Conservation (phyloP, 2,888 invertebrate genomes). For the Julus scanicus region DNA sequence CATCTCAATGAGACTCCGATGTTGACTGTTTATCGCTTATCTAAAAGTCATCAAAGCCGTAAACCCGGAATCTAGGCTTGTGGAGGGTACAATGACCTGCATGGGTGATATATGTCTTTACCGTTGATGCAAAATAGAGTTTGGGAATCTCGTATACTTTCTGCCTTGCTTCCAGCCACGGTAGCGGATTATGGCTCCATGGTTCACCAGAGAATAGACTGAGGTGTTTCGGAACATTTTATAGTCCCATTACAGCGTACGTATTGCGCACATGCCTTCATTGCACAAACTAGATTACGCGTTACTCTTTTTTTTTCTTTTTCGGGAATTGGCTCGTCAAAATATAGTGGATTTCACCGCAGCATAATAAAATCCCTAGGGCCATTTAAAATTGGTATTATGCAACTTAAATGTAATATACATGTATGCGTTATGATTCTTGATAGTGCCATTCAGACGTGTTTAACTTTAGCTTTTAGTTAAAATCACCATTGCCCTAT, state of each 20-base stretch:
- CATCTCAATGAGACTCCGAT: constrained; percentile 10
- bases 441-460: not conserved
- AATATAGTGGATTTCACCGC: constrained; percentile 19
- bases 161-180: not conserved
- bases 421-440: constrained; percentile 8
- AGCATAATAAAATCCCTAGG: not conserved
- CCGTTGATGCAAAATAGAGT: constrained; percentile 17
- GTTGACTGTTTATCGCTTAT: constrained; percentile 22
- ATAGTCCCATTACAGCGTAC: not conserved
- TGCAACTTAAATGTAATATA: not conserved
- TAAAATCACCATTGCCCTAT: not conserved
- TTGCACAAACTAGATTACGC: constrained; percentile 23
- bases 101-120: not conserved
- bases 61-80: constrained; percentile 33
- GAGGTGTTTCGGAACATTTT: constrained; percentile 22
- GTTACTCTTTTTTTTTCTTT: not conserved
- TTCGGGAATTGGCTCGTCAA: not conserved
- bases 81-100: constrained; percentile 10
- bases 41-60: constrained; percentile 33
- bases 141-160: not conserved
- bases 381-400: not conserved
- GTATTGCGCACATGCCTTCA: not conserved
- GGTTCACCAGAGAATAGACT: not conserved
- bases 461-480: not conserved
- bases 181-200: not conserved